These are phyloP conservation scores for Carlito syrichta DNA, from an alignment of 2,113 vertebrate genomes.

Conservation along the genomic window DNA sequence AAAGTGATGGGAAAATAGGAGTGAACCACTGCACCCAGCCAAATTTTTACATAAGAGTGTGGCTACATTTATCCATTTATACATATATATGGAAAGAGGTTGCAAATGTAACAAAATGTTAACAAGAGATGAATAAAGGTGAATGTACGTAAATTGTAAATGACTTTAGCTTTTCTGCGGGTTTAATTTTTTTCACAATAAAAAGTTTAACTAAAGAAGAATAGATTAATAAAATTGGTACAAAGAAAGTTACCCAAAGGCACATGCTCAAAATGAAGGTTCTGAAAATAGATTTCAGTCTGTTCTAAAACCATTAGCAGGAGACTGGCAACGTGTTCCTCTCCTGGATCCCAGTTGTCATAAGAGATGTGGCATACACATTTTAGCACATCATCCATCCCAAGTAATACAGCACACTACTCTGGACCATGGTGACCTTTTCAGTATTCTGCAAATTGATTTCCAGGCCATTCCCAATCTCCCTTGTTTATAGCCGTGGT, in stretches of 20 bases:
- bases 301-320: neutral
- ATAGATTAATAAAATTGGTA: neutral
- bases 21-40: neutral
- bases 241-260: neutral
- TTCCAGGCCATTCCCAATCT: constrained; percentile 39
- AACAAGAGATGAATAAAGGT: neutral
- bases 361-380: constrained; percentile 21
- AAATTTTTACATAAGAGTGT: neutral
- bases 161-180: neutral
- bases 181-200: constrained; percentile 2
- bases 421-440: constrained; percentile 74
- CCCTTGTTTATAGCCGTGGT: constrained; percentile 58
- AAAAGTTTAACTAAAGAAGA: neutral
- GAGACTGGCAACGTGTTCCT: neutral
- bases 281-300: neutral
- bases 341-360: constrained; percentile 9
- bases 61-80: no score
- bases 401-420: constrained; percentile 37
- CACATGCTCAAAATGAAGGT: neutral
- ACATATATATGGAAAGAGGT: neutral
- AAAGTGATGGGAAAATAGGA: neutral
- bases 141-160: neutral
- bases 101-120: neutral
- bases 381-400: constrained; percentile 49
- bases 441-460: constrained; percentile 75